A percentile compares a stretch with the other conserved stretches of the same genome.
Conservation (phyloP, 2,113 vertebrate genomes). For the Antechinus flavipes region DNA sequence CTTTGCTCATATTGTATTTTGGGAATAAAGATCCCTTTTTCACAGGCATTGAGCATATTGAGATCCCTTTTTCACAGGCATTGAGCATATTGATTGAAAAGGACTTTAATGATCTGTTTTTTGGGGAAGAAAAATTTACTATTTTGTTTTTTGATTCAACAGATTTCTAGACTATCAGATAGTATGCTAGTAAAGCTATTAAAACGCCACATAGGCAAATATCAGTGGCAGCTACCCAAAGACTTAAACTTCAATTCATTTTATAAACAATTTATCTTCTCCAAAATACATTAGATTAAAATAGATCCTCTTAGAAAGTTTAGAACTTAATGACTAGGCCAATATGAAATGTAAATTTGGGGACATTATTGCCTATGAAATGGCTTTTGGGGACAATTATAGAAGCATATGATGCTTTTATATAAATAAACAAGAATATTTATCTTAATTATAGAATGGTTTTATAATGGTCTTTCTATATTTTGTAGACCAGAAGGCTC, state of each 20-base stretch:
- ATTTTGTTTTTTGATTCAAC: neutral
- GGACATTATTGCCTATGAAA: neutral
- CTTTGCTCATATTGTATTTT: constrained; percentile 16
- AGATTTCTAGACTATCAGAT: neutral
- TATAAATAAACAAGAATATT: neutral
- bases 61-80: neutral
- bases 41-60: neutral
- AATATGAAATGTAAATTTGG: constrained; percentile 24
- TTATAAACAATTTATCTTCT: constrained; percentile 20
- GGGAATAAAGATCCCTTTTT: constrained; percentile 16
- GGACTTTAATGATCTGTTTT: constrained; percentile 18
- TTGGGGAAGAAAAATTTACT: neutral
- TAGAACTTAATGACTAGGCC: neutral
- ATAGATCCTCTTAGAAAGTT: constrained; percentile 8
- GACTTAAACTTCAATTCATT: neutral
- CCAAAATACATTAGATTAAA: neutral
- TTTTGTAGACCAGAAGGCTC: neutral
- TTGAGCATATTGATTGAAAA: neutral
- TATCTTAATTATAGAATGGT: neutral
- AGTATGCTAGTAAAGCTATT: neutral
- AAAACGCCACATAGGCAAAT: neutral
- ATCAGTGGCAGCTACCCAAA: neutral
- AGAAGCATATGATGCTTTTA: neutral
- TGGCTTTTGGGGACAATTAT: neutral
- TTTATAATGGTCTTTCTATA: neutral